Evolutionary conservation across 2,888 invertebrate species (phyloP), one percentile per base, ranked within the genome.

Genomic region (Drosophila paranaensis): DNA sequence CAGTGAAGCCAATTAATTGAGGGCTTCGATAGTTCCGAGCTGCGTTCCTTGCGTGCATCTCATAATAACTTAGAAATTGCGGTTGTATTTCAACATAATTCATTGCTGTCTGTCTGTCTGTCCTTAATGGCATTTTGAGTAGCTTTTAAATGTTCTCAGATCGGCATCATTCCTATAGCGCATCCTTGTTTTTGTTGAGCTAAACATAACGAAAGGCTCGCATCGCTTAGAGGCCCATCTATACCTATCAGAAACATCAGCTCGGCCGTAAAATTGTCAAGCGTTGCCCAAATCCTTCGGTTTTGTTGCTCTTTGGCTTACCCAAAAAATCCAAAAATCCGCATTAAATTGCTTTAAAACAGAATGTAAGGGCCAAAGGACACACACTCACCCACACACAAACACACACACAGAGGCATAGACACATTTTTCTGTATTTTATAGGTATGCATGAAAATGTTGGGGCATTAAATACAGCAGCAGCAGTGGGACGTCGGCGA

Each of bases 341-440:
- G 39, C 62, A 63, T 75, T 71, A 77, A 80, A 85, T 66, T 70
- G 82, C 82, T 79, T 75, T 71, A 75, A 82, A 80, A 73, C 69
- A 56, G 14, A 69, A 48, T 64, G 56, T 43, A 54, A 74, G 45
- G 62, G 25, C 62, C 53, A 40, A 30, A 14, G 55, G 30, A 50
- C 50, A 64, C 20, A 45, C 25, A 48, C 45, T 57, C 3, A 48
- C 20, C 60, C 35, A 62, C 13, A 50, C 27, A 27, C 16, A 50
- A 16, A 2, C 35, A 20, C 25, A 27, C 14, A 33, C 8, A 63
- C 20, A n/a, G n/a, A n/a, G n/a, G n/a, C n/a, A n/a, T n/a, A n/a
- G 14, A 66, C 33, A 57, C 51, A 51, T 63, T 67, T 56, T 62
- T 39, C 68, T 71, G 72, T 39, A 30, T 51, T 64, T 76, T 67